These are phyloP conservation scores for Tupaia chinensis DNA, from an alignment of 2,113 vertebrate species.

Conservation along the genomic window DNA sequence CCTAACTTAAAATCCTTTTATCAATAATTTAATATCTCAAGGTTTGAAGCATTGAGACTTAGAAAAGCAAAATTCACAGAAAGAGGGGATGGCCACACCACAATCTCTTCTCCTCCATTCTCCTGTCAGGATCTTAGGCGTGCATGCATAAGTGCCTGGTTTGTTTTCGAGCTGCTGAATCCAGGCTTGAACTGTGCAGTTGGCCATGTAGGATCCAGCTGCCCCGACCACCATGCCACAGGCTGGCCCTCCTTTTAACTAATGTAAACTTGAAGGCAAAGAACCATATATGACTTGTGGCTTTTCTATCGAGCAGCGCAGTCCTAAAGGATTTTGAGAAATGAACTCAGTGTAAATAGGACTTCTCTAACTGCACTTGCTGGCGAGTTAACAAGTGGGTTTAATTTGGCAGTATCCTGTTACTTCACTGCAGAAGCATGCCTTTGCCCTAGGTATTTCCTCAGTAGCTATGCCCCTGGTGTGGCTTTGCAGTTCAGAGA, in stretches of 20 bases:
- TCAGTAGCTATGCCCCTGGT: background rate
- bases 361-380: background rate
- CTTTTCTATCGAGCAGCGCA: background rate
- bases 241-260: background rate
- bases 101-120: too few species aligned
- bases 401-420: background rate
- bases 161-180: too few species aligned
- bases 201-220: too few species aligned
- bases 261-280: background rate
- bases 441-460: background rate
- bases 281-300: background rate
- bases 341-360: background rate
- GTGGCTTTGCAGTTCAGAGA: background rate
- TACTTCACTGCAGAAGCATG: background rate
- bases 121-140: too few species aligned
- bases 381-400: background rate
- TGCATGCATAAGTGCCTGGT: too few species aligned
- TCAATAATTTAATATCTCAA: background rate
- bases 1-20: background rate
- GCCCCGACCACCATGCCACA: too few species aligned
- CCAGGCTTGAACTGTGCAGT: too few species aligned
- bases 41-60: background rate
- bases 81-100: background rate
- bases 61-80: background rate
- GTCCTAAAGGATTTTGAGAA: constrained; percentile 29